Base-by-base conservation (phyloP, 2,113 vertebrate genomes). In the Laterallus jamaicensis region DNA sequence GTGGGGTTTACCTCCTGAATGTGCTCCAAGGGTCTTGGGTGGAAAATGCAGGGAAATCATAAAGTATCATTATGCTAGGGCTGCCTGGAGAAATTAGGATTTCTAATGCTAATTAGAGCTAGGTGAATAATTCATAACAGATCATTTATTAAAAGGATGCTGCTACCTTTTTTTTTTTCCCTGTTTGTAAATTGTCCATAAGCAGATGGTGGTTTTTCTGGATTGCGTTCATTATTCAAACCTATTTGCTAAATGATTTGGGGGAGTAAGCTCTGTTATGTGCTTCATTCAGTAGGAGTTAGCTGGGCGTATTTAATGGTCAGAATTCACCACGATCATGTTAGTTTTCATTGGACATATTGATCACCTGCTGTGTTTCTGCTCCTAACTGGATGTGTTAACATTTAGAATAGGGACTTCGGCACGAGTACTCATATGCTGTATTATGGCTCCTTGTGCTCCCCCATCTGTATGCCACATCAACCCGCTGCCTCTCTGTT, bases 121-220 rank as follows among this genome's bases (percentile, higher is more conserved):
- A 4, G 7, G 85, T 95, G 95, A 96, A 96, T 95, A 96, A 96
- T 96, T 97, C 83, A 91, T 86, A 89, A 32, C 54, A 63, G 88
- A 89, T 56, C 16, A 0, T 76, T 90, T 83, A 89, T 96, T 95
- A 88, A 68, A 88, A 91, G 87, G 94, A 96, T 67, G 52, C 28
- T 67, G 54, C 79, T 86, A 56, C 64, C 85, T 91, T 79, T 75
- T 85, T 82, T 85, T 82, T 22, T 49, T 49, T 49, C 7, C 44
- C 90, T 94, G 44, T 95, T 90, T 91, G 88, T 86, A 95, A 95
- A 92, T 95, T 74, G 90, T 88, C 95, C 83, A 7, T 50, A 60
- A 96, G 92, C 96, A 97, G 95, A 97, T 95, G 96, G 94, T 77
- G 64, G 68, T 93, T 96, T 70, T 77, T 92, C 56, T 73, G 64